A percentile compares a stretch with the other conserved stretches of the same genome.
phyloP scores from a whole-genome alignment of 2,888 invertebrate genomes.

The Plebejus argus region DNA sequence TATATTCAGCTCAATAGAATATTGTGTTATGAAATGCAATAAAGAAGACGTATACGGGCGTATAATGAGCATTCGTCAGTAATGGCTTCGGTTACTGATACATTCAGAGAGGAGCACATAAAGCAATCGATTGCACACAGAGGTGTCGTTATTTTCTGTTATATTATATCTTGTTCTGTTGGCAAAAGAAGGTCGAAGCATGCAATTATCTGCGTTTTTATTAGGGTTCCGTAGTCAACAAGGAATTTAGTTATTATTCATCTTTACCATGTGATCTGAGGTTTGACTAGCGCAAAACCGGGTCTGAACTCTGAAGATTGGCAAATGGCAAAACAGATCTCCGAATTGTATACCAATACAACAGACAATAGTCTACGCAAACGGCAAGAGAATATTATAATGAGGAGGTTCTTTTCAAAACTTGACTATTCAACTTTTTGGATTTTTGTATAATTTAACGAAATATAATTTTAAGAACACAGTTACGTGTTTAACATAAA shows the following conservation, averaged over 20 bases:
- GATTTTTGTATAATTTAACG: too few relatives aligned
- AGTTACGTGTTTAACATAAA: too few relatives aligned
- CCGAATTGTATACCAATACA: too few relatives aligned
- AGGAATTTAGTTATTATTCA: not conserved
- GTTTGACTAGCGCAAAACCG: not conserved
- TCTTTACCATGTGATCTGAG: not conserved
- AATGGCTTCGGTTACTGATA: conserved; percentile 33
- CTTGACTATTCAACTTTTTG: too few relatives aligned
- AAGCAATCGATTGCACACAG: conserved; percentile 43
- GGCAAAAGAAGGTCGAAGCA: conserved; percentile 52
- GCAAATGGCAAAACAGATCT: too few relatives aligned
- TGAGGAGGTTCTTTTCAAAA: too few relatives aligned
- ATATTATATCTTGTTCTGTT: conserved; percentile 43
- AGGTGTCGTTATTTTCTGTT: conserved; percentile 45
- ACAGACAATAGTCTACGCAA: too few relatives aligned
- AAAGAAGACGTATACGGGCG: not conserved
- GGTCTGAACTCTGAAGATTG: not conserved
- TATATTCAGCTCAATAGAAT: not conserved
- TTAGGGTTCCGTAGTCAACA: not conserved
- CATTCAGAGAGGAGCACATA: conserved; percentile 34
- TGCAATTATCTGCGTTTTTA: conserved; percentile 20
- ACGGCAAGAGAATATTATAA: too few relatives aligned
- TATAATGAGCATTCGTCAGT: not conserved
- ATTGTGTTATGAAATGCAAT: not conserved
- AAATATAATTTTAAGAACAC: too few relatives aligned